phyloP scores from a whole-genome alignment of 2,113 vertebrate species.

The Capreolus pygargus region DNA sequence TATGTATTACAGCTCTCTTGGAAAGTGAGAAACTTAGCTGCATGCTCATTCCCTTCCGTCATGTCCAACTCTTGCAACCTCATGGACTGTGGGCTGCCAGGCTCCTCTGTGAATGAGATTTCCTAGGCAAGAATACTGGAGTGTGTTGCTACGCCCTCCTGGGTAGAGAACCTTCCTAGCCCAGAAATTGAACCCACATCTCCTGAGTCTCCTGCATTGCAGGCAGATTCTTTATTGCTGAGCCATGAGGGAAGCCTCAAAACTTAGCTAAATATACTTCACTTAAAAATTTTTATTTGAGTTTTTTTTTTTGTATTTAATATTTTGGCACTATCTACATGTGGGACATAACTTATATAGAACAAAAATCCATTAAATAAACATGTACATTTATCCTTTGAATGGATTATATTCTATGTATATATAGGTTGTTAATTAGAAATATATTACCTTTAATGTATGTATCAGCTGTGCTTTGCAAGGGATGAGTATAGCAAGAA shows the following conservation, averaged over 20 bases:
- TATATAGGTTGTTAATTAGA: constrained; percentile 13
- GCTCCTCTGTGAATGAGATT: neutral
- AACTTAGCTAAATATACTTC: neutral
- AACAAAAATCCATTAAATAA: neutral
- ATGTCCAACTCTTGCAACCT: neutral
- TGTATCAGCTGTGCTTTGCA: neutral
- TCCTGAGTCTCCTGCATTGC: neutral
- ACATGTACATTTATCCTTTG: neutral
- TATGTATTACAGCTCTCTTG: neutral
- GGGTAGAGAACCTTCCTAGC: neutral
- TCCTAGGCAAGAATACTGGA: neutral
- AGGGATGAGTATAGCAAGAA: neutral
- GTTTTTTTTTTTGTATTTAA: neutral
- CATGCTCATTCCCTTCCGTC: neutral
- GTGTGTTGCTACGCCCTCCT: neutral
- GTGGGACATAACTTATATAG: neutral
- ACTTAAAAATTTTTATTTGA: neutral
- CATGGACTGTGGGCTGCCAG: neutral
- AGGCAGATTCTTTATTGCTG: neutral
- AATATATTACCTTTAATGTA: constrained; percentile 8
- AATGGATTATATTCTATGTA: neutral
- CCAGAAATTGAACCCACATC: neutral
- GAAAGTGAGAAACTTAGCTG: neutral
- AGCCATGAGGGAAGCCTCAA: neutral
- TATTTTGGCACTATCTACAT: neutral